Conservation (phyloP, 2,888 invertebrate species). For the Cosmia trapezina region DNA sequence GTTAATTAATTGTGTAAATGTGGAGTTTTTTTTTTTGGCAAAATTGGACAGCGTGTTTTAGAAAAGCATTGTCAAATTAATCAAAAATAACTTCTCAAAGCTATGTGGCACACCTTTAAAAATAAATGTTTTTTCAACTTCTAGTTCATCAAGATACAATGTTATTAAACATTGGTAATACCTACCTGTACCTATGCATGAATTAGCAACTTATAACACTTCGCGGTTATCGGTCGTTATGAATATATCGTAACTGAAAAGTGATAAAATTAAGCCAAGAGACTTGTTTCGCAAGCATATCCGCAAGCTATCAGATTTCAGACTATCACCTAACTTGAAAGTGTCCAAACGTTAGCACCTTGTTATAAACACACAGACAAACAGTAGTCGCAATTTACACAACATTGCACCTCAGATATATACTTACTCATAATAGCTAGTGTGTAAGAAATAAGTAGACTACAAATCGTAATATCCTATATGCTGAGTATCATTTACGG, state of each 20-base stretch:
- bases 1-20: conserved; percentile 24
- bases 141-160: background rate
- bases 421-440: conserved; percentile 60
- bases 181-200: conserved; percentile 30
- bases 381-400: conserved; percentile 54
- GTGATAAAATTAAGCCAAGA: conserved; percentile 41
- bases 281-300: conserved; percentile 23
- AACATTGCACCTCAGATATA: conserved; percentile 56
- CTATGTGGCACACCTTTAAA: background rate
- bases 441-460: conserved; percentile 57
- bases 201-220: conserved; percentile 18
- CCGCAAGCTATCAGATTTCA: conserved; percentile 3
- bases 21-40: background rate
- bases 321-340: conserved; percentile 12
- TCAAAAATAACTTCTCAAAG: background rate
- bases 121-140: no score
- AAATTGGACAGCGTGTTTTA: background rate
- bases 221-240: conserved; percentile 46
- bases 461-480: conserved; percentile 66
- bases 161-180: background rate
- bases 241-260: conserved; percentile 39
- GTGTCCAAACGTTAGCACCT: conserved; percentile 5
- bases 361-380: conserved; percentile 51
- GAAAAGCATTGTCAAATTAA: background rate
- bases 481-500: conserved; percentile 65